Conservation (phyloP, 92 coral and sea anemone genomes). For the Pocillopora meandrina region DNA sequence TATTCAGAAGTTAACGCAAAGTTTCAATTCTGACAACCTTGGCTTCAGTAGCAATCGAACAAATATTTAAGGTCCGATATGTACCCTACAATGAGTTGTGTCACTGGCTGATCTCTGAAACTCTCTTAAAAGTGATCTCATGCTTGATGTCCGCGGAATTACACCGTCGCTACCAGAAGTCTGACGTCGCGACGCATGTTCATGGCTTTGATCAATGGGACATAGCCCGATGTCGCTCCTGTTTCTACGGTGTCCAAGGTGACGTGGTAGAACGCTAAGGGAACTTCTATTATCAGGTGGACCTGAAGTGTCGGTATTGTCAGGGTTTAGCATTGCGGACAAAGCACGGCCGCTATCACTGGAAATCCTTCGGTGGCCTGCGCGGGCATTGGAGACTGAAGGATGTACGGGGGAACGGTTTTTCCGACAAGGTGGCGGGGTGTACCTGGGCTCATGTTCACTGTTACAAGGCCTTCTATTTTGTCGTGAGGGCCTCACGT, state of each 20-base stretch:
- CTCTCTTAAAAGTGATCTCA: slow-evolving; percentile 2
- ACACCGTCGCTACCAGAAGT: slow-evolving; percentile 27
- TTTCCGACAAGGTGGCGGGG: slow-evolving; percentile 21
- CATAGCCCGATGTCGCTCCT: slow-evolving; percentile 65
- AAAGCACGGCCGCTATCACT: slow-evolving; percentile 15
- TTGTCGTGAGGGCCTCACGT: slow-evolving; percentile 6
- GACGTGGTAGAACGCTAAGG: slow-evolving; percentile 1
- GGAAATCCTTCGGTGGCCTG: slow-evolving; percentile 11
- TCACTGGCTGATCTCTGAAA: slow-evolving; percentile 18
- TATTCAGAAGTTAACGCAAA: too few relatives aligned
- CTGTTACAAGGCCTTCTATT: slow-evolving; percentile 10
- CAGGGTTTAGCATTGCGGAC: not conserved
- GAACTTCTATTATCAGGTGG: slow-evolving; percentile 7
- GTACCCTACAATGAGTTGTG: slow-evolving; percentile 20
- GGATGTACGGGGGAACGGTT: not conserved
- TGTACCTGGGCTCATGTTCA: slow-evolving; percentile 19
- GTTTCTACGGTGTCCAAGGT: slow-evolving; percentile 42
- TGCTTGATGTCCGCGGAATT: slow-evolving; percentile 19
- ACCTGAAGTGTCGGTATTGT: not conserved
- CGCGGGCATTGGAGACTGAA: not conserved
- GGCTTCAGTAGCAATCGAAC: not conserved
- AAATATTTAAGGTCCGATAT: slow-evolving; percentile 14
- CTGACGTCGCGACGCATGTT: not conserved
- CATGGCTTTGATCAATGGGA: slow-evolving; percentile 47
- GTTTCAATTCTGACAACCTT: not conserved